A percentile compares a stretch with the other conserved stretches of the same genome.
Evolutionary conservation across 2,888 invertebrate species (phyloP).

Genomic region (Drosophila heteroneura): DNA sequence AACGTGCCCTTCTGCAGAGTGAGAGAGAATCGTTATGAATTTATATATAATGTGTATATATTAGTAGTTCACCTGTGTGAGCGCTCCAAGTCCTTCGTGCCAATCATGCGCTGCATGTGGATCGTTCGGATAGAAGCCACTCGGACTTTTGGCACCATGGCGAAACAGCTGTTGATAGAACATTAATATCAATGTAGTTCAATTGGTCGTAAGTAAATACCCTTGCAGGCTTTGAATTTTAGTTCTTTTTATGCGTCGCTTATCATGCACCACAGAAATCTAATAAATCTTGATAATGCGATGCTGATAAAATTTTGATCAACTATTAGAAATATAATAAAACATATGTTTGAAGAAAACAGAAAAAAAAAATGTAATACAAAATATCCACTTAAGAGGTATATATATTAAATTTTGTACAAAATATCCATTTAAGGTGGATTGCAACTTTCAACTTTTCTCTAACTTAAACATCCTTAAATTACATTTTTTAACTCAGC

Average conservation of each 20-base stretch:
- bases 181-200: background rate
- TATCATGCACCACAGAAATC: background rate
- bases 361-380: background rate
- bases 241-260: background rate
- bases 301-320: background rate
- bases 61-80: conserved; percentile 87
- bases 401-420: background rate
- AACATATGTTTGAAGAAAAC: background rate
- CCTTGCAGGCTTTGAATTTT: background rate
- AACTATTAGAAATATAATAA: background rate
- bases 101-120: conserved; percentile 91
- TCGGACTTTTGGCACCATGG: conserved; percentile 87
- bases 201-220: background rate
- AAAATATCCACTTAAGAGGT: background rate
- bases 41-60: background rate
- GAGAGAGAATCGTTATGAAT: conserved; percentile 6
- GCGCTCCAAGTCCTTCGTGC: conserved; percentile 93
- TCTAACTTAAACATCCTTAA: background rate
- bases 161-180: conserved; percentile 81
- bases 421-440: background rate
- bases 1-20: conserved; percentile 89
- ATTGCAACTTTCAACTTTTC: background rate
- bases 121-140: conserved; percentile 91
- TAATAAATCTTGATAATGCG: background rate
- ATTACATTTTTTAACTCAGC: background rate